Base-by-base conservation (phyloP, 2,888 invertebrate genomes). In the Timandra comae region DNA sequence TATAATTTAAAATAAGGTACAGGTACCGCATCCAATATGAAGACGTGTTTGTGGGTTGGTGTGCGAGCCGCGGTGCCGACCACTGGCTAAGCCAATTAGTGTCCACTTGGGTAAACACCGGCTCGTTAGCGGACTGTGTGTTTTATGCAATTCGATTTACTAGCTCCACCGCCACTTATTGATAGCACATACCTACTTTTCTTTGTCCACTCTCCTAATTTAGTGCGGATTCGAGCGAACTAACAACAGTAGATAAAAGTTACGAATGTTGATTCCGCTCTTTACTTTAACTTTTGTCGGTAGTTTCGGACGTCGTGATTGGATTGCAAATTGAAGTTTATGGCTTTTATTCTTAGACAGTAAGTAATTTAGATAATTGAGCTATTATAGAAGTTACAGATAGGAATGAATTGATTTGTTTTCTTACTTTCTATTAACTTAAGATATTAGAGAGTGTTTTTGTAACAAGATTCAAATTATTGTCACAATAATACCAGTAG, bases 61-160 rank as follows among this genome's bases (percentile, higher is more conserved):
- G 32, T 26, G 43, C 32, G 53, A 49, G n/a, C n/a, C 59, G 55
- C 61, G 56, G 59, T 58, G 75, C 66, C 76, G 79, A 78, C 81
- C 81, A 75, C 71, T 67, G 77, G 81, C 81, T 82, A 81, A 84
- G 78, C 81, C 84, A 85, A 82, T 85, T 84, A 85, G 77, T 80
- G 82, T 80, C 79, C 82, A 82, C 84, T 84, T 80, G 76, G 79
- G 82, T 77, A 82, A 85, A 85, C 81, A 85, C 67, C 68, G 76
- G 75, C 82, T 85, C 81, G 84, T 85, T 85, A 85, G 79, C 74
- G 77, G 80, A 76, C 80, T 81, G 82, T 85, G 81, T 85, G 81
- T 77, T 82, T 80, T 78, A 78, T 78, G 78, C 75, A 79, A 85
- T 85, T 82, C 75, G 82, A 81, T 85, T 84, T 80, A 71, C 74